phyloP scores from a whole-genome alignment of 1,140 invertebrate species.

The Condylostylus longicornis region DNA sequence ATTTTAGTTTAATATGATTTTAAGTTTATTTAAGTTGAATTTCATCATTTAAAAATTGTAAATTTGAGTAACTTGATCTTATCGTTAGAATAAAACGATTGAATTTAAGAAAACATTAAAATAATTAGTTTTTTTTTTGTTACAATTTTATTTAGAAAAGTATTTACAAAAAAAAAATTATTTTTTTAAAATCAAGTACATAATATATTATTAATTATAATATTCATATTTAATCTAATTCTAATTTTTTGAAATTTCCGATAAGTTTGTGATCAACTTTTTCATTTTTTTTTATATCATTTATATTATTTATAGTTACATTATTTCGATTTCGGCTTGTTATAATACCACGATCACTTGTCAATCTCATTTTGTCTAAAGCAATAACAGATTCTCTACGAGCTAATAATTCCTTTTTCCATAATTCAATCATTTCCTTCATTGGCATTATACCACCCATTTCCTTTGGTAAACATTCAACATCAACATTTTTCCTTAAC shows the following conservation, averaged over 20 bases:
- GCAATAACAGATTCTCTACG: slow-evolving; percentile 46
- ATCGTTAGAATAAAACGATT: too few species aligned
- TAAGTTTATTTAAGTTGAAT: too few species aligned
- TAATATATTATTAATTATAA: not conserved
- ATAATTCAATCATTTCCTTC: slow-evolving; percentile 57
- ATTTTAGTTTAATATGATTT: too few species aligned
- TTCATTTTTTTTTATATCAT: slow-evolving; percentile 27
- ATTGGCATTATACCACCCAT: slow-evolving; percentile 60
- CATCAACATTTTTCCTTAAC: slow-evolving; percentile 43
- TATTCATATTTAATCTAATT: slow-evolving; percentile 43
- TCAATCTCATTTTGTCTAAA: slow-evolving; percentile 53
- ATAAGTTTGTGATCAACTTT: too few species aligned
- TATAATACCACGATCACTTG: slow-evolving; percentile 38
- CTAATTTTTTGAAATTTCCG: slow-evolving; percentile 56
- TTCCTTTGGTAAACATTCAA: slow-evolving; percentile 54
- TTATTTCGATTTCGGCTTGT: slow-evolving; percentile 35
- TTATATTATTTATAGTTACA: slow-evolving; percentile 16
- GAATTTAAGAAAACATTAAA: too few species aligned
- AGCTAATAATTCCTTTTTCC: slow-evolving; percentile 43
- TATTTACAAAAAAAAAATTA: too few species aligned
- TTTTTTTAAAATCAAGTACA: too few species aligned
- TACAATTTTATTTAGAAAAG: too few species aligned
- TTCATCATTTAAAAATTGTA: too few species aligned
- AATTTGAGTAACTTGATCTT: too few species aligned
- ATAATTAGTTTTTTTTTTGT: too few species aligned